phyloP scores from a whole-genome alignment of 2,113 vertebrate genomes.

The Paramormyrops kingsleyae region DNA sequence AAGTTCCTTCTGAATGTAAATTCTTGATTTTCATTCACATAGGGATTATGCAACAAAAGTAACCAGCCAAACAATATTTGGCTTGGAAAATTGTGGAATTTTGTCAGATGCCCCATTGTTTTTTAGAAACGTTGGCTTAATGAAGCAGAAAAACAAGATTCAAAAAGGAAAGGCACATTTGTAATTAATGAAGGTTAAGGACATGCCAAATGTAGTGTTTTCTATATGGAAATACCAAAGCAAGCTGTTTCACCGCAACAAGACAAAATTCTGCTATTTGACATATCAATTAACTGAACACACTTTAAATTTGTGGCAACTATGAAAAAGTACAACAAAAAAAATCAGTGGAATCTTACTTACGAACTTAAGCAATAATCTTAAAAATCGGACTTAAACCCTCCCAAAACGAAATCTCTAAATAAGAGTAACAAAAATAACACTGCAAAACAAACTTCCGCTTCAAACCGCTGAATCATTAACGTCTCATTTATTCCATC shows the following conservation, averaged over 20 bases:
- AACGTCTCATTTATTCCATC: background rate
- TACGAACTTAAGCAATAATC: background rate
- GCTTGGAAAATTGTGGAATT: conserved; percentile 29
- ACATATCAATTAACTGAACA: conserved; percentile 5
- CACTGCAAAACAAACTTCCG: background rate
- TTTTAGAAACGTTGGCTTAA: conserved; percentile 24
- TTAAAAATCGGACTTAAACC: background rate
- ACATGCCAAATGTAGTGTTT: conserved; percentile 41
- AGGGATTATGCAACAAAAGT: background rate
- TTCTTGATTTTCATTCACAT: background rate
- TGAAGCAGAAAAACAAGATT: conserved; percentile 53
- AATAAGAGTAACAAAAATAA: background rate
- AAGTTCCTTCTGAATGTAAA: background rate
- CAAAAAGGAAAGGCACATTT: conserved; percentile 42
- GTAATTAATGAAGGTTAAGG: conserved; percentile 47
- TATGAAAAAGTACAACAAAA: background rate
- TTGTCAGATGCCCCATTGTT: conserved; percentile 30
- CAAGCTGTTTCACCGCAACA: conserved; percentile 44
- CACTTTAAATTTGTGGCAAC: background rate
- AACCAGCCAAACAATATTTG: background rate
- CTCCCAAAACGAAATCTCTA: background rate
- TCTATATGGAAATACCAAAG: conserved; percentile 49
- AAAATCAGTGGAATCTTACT: background rate
- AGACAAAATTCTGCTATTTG: conserved; percentile 30
- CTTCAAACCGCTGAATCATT: background rate